phyloP scores from a whole-genome alignment of 2,888 invertebrate genomes.

The Bimastos eiseni region DNA sequence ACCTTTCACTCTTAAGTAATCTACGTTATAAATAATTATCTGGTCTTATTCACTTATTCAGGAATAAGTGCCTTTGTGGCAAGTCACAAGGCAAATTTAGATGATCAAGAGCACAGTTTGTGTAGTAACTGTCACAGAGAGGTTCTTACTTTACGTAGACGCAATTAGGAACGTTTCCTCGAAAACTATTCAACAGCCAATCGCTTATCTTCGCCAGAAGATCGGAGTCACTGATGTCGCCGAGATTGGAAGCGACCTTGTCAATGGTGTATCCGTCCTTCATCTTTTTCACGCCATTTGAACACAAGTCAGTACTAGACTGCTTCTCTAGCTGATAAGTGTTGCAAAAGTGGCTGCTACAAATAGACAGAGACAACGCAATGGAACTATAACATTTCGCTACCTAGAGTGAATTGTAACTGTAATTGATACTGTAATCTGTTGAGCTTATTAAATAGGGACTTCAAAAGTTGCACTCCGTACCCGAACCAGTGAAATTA shows the following conservation, averaged over 20 bases:
- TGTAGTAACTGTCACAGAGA: not conserved
- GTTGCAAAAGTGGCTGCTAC: not conserved
- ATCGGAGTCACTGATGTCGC: not conserved
- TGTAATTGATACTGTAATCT: no score
- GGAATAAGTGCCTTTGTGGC: no score
- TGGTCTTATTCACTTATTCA: no score
- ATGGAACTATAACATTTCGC: no score
- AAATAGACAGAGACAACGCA: not conserved
- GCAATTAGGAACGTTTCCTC: not conserved
- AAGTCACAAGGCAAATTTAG: no score
- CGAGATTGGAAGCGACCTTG: not conserved
- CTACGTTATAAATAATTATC: no score
- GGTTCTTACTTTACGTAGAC: not conserved
- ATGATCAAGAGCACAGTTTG: no score
- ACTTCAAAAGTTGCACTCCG: no score
- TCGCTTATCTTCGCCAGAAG: not conserved
- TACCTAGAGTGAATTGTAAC: no score
- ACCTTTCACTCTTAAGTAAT: no score
- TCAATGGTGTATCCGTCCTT: not conserved
- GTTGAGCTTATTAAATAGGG: no score
- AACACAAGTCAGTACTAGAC: not conserved
- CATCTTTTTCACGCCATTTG: not conserved
- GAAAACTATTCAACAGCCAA: not conserved
- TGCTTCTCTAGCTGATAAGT: not conserved
- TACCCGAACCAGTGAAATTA: no score